These are phyloP conservation scores for Geococcyx californianus DNA, from an alignment of 2,113 vertebrate species.

Conservation along the genomic window DNA sequence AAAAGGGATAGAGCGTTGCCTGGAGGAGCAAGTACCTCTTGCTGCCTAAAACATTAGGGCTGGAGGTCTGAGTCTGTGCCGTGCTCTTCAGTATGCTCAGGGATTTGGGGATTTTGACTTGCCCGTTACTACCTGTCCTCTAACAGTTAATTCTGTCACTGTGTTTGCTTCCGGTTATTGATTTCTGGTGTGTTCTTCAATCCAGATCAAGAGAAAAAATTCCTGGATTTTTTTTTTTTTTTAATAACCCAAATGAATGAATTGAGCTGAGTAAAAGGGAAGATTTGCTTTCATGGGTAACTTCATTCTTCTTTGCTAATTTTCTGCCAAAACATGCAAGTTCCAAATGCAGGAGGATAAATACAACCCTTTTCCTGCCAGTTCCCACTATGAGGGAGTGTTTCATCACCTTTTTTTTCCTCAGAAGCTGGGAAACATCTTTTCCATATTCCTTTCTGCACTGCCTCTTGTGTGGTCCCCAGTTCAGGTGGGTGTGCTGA, in stretches of 20 bases:
- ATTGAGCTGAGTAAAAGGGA: background rate
- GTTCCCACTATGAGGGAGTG: fast-evolving
- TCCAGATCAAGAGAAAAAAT: background rate
- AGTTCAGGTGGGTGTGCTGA: background rate
- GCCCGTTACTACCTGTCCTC: background rate
- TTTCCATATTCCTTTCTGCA: background rate
- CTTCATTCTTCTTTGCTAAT: background rate
- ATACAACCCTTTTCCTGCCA: background rate
- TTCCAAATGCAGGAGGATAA: background rate
- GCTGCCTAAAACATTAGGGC: background rate
- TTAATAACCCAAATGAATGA: background rate
- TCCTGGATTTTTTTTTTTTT: background rate
- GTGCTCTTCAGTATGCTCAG: fast-evolving
- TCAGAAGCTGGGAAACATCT: background rate
- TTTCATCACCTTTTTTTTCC: background rate
- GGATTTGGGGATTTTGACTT: background rate
- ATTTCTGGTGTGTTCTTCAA: background rate
- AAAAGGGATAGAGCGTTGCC: background rate
- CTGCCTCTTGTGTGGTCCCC: background rate
- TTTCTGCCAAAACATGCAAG: background rate
- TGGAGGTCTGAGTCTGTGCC: background rate
- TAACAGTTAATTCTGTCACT: background rate
- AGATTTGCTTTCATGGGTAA: background rate
- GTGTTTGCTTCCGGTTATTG: background rate
- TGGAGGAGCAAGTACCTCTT: background rate